Evolutionary conservation across 2,113 vertebrate genomes (phyloP).

Genomic region (Sinocyclocheilus maitianheensis): DNA sequence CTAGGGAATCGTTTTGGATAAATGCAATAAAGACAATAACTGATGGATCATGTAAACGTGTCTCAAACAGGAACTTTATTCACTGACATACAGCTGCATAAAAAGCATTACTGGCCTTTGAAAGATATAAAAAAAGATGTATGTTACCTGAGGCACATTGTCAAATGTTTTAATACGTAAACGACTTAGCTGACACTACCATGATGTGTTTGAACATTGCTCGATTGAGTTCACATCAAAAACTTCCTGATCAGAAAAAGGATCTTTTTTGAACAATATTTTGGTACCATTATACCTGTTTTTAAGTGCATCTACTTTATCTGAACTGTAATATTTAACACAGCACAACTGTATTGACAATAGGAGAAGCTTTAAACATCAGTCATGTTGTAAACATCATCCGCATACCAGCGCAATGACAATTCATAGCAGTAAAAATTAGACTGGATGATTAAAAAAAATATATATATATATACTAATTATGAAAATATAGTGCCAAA

Average conservation of each 20-base stretch:
- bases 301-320: background rate
- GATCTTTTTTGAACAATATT: background rate
- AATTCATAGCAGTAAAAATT: background rate
- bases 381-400: no score
- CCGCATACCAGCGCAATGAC: background rate
- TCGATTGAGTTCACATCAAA: background rate
- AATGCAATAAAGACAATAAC: conserved; percentile 6
- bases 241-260: background rate
- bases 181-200: background rate
- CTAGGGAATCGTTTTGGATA: background rate
- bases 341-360: background rate
- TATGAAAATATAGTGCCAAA: background rate
- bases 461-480: background rate
- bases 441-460: background rate
- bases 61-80: conserved; percentile 10
- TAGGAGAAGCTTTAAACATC: background rate
- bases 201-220: background rate
- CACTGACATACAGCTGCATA: background rate
- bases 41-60: background rate
- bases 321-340: background rate
- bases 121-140: conserved; percentile 9
- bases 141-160: background rate
- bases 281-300: background rate
- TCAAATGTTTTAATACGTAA: background rate
- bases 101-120: background rate